Percentiles rank a stretch among this genome's conserved stretches.
Conservation (phyloP, 2,113 vertebrate genomes). For the Gorsachius goisagi region DNA sequence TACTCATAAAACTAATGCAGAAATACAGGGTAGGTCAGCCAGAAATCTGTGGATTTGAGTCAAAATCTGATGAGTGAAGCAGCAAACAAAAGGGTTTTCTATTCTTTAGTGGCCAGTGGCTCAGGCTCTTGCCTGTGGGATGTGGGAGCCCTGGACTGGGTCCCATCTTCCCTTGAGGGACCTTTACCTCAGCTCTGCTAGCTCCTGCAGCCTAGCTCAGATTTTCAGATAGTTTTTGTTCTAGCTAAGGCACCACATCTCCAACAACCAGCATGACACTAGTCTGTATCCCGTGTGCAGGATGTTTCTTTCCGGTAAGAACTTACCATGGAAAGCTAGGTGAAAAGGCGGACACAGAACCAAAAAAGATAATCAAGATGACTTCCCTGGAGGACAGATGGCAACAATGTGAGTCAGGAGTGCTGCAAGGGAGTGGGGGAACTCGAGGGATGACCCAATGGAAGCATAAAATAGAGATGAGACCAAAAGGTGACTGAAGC, state of each 20-base stretch:
- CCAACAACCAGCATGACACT: not conserved
- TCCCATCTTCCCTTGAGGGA: not conserved
- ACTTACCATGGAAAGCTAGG: not conserved
- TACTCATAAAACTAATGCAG: conserved; percentile 3
- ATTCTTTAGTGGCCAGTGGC: not conserved
- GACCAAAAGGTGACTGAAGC: not conserved
- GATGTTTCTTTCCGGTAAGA: not conserved
- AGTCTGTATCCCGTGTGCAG: not conserved
- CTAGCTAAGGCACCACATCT: not conserved
- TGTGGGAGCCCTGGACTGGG: not conserved
- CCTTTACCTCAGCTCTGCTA: not conserved
- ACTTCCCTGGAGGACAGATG: not conserved
- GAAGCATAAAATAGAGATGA: not conserved
- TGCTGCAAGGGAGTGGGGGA: not conserved
- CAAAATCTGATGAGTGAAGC: not conserved
- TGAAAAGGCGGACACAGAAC: not conserved
- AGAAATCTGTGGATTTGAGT: conserved; percentile 24
- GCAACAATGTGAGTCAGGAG: not conserved
- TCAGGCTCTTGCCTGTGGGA: not conserved
- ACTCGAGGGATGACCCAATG: not conserved
- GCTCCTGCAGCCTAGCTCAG: not conserved
- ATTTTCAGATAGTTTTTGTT: not conserved
- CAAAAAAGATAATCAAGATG: not conserved
- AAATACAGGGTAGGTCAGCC: not conserved
- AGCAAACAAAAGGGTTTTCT: conserved; percentile 21